These are phyloP conservation scores for Osedax frankpressi DNA, from an alignment of 2,888 invertebrate genomes.

Conservation along the genomic window DNA sequence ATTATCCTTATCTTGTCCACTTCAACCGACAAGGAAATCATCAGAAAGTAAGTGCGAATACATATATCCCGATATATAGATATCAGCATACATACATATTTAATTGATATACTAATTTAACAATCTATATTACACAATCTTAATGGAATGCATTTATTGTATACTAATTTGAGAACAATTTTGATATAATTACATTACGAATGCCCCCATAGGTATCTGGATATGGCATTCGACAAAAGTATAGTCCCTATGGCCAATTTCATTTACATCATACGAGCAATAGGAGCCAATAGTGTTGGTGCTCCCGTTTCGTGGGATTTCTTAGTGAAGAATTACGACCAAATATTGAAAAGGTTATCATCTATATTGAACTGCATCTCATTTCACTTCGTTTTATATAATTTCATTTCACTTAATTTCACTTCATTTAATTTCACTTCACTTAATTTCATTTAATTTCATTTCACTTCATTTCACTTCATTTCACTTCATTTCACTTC, in stretches of 20 bases:
- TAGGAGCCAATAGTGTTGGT: neutral
- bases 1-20: neutral
- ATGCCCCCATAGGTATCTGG: neutral
- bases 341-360: neutral
- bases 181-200: too few relatives aligned
- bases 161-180: too few relatives aligned
- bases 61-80: neutral
- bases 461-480: neutral
- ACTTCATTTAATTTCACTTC: neutral
- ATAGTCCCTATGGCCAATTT: neutral
- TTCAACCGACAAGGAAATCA: neutral
- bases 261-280: neutral
- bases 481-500: neutral
- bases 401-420: neutral
- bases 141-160: too few relatives aligned
- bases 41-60: neutral
- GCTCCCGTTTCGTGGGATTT: neutral
- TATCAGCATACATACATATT: neutral
- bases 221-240: neutral
- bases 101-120: neutral
- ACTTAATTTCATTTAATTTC: too few relatives aligned
- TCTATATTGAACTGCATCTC: neutral
- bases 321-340: neutral
- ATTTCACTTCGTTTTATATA: neutral
- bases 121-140: neutral